Percentiles rank a stretch among this genome's conserved stretches.
These are phyloP conservation scores for Tenthredo amoena DNA, from an alignment of 2,888 invertebrate species.

Conservation along the genomic window DNA sequence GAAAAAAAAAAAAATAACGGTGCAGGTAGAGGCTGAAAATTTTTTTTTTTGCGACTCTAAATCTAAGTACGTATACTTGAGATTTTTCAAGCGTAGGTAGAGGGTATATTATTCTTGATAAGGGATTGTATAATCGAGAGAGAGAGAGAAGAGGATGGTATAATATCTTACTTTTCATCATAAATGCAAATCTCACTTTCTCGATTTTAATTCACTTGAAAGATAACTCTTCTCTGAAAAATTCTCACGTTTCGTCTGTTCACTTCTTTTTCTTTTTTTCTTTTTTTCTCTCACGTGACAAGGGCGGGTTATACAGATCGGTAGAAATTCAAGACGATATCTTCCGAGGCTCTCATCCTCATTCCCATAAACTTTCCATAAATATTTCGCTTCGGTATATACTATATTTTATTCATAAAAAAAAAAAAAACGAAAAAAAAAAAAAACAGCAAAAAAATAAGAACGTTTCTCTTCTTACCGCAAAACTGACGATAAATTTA, in stretches of 20 bases:
- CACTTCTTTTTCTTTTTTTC: not conserved
- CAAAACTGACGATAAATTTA: not conserved
- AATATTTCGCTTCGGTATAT: not conserved
- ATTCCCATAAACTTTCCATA: slow-evolving; percentile 1
- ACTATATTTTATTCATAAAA: not conserved
- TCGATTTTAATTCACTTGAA: slow-evolving; percentile 25
- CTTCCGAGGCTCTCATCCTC: not conserved
- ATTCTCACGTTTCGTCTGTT: slow-evolving; percentile 34
- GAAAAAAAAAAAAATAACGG: not conserved
- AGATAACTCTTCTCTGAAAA: slow-evolving; percentile 9
- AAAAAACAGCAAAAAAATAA: not conserved
- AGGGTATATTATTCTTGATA: not conserved
- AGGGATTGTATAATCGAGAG: not conserved
- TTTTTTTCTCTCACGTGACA: not conserved
- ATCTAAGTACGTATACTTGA: not conserved
- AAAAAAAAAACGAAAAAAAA: not conserved
- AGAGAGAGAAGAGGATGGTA: not conserved
- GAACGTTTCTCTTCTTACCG: not conserved
- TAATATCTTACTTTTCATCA: slow-evolving; percentile 20
- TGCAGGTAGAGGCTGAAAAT: not conserved
- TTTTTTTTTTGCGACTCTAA: too few relatives aligned
- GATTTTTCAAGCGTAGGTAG: not conserved
- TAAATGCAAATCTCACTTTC: slow-evolving; percentile 30
- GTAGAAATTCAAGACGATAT: not conserved
- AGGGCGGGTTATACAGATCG: not conserved